Evolutionary conservation across 1,140 invertebrate genomes (phyloP).

Genomic region (Chymomyza costata): DNA sequence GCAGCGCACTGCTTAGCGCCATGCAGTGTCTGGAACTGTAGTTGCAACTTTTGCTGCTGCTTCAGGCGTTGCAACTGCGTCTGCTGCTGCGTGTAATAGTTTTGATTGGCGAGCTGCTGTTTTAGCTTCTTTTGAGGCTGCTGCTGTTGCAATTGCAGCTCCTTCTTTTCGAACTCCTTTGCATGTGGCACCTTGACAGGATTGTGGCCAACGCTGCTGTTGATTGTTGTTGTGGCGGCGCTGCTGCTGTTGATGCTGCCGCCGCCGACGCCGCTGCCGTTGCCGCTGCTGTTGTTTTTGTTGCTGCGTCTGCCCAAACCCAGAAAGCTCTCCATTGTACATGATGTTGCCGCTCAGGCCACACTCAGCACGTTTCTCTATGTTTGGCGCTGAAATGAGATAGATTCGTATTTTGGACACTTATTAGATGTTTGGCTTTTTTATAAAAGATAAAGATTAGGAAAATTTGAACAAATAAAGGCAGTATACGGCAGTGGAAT

Average conservation of each 20-base stretch:
- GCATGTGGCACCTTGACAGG: constrained; percentile 12
- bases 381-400: constrained; percentile 21
- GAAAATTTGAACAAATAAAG: no score
- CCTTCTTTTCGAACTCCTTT: constrained; percentile 28
- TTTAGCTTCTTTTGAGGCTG: constrained; percentile 20
- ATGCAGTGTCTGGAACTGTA: constrained; percentile 41
- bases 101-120: constrained; percentile 50
- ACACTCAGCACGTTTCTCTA: constrained; percentile 2
- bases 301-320: constrained; percentile 65
- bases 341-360: constrained; percentile 56
- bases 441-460: no score
- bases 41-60: constrained; percentile 42
- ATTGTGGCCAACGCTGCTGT: constrained; percentile 12
- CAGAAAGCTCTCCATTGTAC: constrained; percentile 72
- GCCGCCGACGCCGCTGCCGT: constrained; percentile 13
- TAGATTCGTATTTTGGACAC: no score
- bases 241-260: constrained; percentile 12
- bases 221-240: constrained; percentile 24
- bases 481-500: no score
- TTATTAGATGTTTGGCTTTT: no score
- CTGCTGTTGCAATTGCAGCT: constrained; percentile 1
- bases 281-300: constrained; percentile 31
- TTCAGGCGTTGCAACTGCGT: constrained; percentile 60
- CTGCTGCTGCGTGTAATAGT: constrained; percentile 69
- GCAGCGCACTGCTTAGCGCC: constrained; percentile 23